Evolutionary conservation across 2,113 vertebrate species (phyloP), one percentile per base, ranked within the genome.

Genomic region (Notiomystis cincta): DNA sequence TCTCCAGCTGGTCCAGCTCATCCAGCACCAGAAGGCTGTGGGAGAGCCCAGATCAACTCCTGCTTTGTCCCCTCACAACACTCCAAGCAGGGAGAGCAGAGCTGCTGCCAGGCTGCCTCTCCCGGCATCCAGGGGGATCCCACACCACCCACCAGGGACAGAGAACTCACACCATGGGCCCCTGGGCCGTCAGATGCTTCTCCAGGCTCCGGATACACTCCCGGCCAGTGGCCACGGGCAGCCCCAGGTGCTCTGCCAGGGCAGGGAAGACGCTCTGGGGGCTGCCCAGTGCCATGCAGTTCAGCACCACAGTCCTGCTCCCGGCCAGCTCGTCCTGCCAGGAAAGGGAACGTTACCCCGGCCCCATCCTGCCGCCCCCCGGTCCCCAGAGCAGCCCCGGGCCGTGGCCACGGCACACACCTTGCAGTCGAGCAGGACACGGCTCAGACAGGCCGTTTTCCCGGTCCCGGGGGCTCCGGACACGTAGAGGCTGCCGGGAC

Each of bases 1-100:
- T 99, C 96, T 99, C 99, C 97, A 99, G 98, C 96, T 99, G 99
- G 88, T 99, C 99, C 99, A 99, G 98, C 92, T 99, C 99, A 17
- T 99, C 99, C 96, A 99, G 93, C 69, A 99, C 98, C 91, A 99
- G 92, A 25, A 99, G 96, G 7, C 99, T 99, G 95, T 7, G 19
- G 91, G 79, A 51, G 13, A 67, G 27, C 67, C n/a, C 33, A 7
- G 9, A 10, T 86, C 58, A 82, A 58, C 8, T 22, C 33, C 27
- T 8, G 40, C 35, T 25, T 47, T 76, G 42, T 33, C 31, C 31
- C 7, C 7, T 38, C 48, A 13, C 37, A 44, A 67, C 57, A 16
- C 13, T 25, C 37, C 0, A 4, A 18, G 61, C 15, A 18, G 31
- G 27, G 19, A 64, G 8, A 53, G n/a, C 37, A 62, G 8, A 70